phyloP scores from a whole-genome alignment of 2,888 invertebrate species.

The Carpatolechia fugitivella region DNA sequence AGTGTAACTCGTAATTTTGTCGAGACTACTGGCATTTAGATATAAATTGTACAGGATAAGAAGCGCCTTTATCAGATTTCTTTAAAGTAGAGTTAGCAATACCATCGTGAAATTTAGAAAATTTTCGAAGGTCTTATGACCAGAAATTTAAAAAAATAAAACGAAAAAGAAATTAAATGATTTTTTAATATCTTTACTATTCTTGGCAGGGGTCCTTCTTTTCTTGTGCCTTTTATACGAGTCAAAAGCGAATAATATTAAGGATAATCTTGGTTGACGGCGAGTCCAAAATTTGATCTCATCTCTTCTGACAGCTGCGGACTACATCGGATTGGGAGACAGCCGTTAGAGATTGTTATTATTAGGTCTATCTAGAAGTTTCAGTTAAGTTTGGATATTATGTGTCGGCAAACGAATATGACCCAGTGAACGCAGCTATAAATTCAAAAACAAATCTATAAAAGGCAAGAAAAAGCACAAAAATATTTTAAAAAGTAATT shows the following conservation, averaged over 20 bases:
- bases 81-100: too few species aligned
- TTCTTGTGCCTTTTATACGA: too few species aligned
- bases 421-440: constrained; percentile 37
- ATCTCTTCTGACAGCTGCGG: constrained; percentile 74
- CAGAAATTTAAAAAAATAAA: too few species aligned
- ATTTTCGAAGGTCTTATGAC: too few species aligned
- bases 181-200: too few species aligned
- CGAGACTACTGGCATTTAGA: too few species aligned
- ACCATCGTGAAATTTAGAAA: too few species aligned
- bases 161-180: too few species aligned
- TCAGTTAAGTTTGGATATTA: constrained; percentile 66
- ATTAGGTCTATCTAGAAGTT: constrained; percentile 52
- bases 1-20: neutral
- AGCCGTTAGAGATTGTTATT: constrained; percentile 63
- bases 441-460: constrained; percentile 32
- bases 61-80: too few species aligned
- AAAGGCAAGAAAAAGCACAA: constrained; percentile 6
- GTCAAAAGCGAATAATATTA: neutral
- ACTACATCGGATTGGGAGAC: constrained; percentile 58
- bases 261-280: constrained; percentile 31
- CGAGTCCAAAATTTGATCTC: constrained; percentile 64
- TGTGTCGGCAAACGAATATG: constrained; percentile 64
- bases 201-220: too few species aligned
- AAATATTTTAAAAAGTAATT: constrained; percentile 19
- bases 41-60: too few species aligned